Conservation (phyloP, 23 tunicate genomes). For the Diplosoma virens region DNA sequence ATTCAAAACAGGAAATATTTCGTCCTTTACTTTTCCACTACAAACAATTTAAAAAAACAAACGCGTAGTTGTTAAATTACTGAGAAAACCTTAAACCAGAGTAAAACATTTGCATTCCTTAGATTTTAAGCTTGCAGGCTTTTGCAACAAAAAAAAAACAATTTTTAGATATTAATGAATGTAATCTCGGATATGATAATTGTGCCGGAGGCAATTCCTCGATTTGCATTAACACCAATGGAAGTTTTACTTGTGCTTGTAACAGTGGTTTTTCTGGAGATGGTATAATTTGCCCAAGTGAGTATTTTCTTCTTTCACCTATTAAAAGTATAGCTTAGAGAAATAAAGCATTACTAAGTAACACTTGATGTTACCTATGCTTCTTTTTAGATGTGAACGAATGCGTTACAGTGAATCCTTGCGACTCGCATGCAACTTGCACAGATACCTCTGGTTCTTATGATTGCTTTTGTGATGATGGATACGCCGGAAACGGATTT, state of each 20-base stretch:
- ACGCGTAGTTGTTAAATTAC: no score
- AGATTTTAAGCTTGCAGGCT: no score
- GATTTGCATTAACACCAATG: constrained; percentile 11
- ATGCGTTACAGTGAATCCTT: background rate
- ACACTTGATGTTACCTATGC: background rate
- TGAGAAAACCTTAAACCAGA: no score
- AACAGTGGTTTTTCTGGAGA: constrained; percentile 30
- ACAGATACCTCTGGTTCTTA: background rate
- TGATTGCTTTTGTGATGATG: background rate
- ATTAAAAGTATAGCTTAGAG: no score
- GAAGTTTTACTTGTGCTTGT: constrained; percentile 34
- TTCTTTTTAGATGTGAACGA: background rate
- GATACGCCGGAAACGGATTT: constrained; percentile 7
- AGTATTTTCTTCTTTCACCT: no score
- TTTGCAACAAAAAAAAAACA: background rate
- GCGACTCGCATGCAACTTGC: background rate
- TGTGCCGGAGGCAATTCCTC: background rate
- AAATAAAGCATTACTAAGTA: no score
- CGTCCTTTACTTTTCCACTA: no score
- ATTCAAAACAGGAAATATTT: no score
- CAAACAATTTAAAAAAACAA: no score
- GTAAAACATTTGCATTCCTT: no score
- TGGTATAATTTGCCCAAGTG: constrained; percentile 10
- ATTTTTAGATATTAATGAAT: background rate
- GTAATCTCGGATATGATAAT: no score